These are phyloP conservation scores for Aproaerema taeniolella DNA, from an alignment of 2,888 invertebrate genomes.

Conservation along the genomic window DNA sequence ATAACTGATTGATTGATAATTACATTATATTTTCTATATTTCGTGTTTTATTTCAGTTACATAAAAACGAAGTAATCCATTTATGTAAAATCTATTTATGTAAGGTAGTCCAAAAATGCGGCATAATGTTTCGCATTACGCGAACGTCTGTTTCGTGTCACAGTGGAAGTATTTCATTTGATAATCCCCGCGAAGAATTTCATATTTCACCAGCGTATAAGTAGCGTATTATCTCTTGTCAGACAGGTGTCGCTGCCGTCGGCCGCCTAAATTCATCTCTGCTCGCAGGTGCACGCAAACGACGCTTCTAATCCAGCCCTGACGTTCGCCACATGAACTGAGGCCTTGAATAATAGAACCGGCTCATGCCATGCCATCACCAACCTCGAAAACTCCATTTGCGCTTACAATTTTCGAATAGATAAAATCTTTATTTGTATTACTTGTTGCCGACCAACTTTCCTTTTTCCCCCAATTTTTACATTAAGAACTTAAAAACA, in stretches of 20 bases:
- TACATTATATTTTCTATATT: too few species aligned
- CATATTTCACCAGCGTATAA: constrained; percentile 68
- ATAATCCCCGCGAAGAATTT: constrained; percentile 56
- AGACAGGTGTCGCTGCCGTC: constrained; percentile 69
- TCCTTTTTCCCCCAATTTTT: not conserved
- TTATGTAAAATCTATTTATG: too few species aligned
- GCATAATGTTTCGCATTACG: not conserved
- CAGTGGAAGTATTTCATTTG: constrained; percentile 32
- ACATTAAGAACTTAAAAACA: too few species aligned
- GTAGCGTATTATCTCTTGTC: constrained; percentile 63
- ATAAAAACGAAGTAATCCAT: not conserved
- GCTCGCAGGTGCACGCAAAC: constrained; percentile 58
- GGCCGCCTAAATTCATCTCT: constrained; percentile 63
- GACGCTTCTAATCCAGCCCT: constrained; percentile 55
- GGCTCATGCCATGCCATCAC: constrained; percentile 32
- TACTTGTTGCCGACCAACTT: not conserved
- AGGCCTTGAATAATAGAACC: constrained; percentile 37
- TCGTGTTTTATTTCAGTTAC: too few species aligned
- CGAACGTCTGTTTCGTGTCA: constrained; percentile 25
- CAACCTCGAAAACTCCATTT: constrained; percentile 35
- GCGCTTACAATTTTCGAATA: constrained; percentile 22
- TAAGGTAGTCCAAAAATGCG: not conserved
- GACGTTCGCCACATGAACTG: constrained; percentile 36
- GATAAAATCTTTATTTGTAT: constrained; percentile 7
- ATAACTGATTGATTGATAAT: too few species aligned